These are phyloP conservation scores for Chiloscyllium plagiosum DNA, from an alignment of 2,113 vertebrate genomes.

Conservation along the genomic window DNA sequence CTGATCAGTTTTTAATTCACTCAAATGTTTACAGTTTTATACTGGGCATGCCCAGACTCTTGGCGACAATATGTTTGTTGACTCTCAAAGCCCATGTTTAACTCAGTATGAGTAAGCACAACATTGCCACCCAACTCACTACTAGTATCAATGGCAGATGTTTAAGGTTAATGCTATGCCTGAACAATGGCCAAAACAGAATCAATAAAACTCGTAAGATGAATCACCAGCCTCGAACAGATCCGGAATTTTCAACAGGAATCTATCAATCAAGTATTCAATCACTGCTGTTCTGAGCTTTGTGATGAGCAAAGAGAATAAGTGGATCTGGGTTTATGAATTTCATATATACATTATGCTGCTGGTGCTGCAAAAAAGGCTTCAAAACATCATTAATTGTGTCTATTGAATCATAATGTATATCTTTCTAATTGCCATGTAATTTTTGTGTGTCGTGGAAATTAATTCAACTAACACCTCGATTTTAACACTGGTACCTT, in stretches of 20 bases:
- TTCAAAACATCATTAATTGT: constrained; percentile 27
- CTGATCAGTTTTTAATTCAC: background rate
- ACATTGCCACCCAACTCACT: background rate
- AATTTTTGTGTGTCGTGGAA: constrained; percentile 43
- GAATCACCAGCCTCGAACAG: background rate
- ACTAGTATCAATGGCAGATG: background rate
- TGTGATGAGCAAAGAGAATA: background rate
- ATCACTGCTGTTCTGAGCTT: no score
- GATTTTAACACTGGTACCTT: background rate
- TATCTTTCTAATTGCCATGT: constrained; percentile 43
- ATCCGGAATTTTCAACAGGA: background rate
- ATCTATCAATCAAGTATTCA: background rate
- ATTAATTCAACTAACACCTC: constrained; percentile 44
- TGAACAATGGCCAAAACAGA: background rate
- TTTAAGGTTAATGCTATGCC: background rate
- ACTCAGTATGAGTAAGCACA: background rate
- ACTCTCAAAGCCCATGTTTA: background rate
- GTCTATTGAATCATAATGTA: constrained; percentile 40
- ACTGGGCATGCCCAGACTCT: background rate
- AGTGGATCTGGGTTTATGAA: background rate
- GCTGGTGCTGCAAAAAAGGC: background rate
- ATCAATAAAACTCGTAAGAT: background rate
- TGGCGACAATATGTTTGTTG: background rate
- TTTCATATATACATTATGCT: background rate
- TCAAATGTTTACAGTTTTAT: background rate